Percentiles rank a stretch among this genome's conserved stretches.
Evolutionary conservation across 1,140 invertebrate species (phyloP).

Genomic region (Temnothorax longispinosus): DNA sequence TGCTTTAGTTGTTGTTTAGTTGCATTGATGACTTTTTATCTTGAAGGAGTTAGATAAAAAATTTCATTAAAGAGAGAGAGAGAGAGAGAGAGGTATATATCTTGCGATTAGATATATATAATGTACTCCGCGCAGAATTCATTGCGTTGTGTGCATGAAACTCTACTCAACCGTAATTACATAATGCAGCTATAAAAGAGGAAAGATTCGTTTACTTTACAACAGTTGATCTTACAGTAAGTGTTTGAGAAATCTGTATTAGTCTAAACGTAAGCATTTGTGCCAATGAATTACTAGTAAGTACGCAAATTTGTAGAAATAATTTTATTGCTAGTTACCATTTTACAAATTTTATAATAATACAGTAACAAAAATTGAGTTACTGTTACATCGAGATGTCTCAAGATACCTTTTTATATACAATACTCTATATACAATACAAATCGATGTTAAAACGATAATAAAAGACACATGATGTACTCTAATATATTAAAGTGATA

Average conservation of each 20-base stretch:
- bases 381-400: not conserved
- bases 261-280: not conserved
- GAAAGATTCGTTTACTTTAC: constrained; percentile 4
- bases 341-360: not conserved
- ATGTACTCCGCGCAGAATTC: not conserved
- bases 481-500: not conserved
- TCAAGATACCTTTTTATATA: not conserved
- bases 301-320: constrained; percentile 4
- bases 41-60: constrained; percentile 16
- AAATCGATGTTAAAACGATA: not conserved
- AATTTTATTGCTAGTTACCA: not conserved
- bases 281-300: not conserved
- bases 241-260: not conserved
- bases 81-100: not conserved
- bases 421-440: not conserved
- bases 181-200: constrained; percentile 62
- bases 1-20: not conserved
- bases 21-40: not conserved
- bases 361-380: not conserved
- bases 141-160: not conserved
- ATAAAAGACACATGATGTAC: not conserved
- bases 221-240: constrained; percentile 21
- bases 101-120: not conserved
- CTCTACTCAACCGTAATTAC: constrained; percentile 25
- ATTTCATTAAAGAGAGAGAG: not conserved